A percentile compares a stretch with the other conserved stretches of the same genome.
phyloP scores from a whole-genome alignment of 1,140 invertebrate genomes.

The Arctopsyche grandis region DNA sequence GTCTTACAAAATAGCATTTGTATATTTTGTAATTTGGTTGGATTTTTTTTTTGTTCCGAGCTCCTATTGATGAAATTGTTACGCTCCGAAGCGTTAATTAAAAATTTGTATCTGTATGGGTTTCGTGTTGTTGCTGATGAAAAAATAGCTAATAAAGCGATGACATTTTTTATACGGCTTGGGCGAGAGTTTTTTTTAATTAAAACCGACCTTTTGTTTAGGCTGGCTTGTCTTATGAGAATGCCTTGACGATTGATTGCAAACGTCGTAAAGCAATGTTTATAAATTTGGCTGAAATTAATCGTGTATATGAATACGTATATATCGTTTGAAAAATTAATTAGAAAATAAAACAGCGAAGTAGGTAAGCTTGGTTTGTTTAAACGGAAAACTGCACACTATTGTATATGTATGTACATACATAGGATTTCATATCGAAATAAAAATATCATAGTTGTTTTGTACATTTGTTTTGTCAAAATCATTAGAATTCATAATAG shows the following conservation, averaged over 20 bases:
- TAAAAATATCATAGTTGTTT: too few relatives aligned
- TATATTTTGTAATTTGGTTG: conserved; percentile 41
- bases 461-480: too few relatives aligned
- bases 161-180: conserved; percentile 16
- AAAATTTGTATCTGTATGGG: conserved; percentile 22
- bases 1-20: conserved; percentile 23
- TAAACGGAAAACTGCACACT: too few relatives aligned
- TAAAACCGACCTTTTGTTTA: conserved; percentile 23
- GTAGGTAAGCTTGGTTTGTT: too few relatives aligned
- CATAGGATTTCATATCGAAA: too few relatives aligned
- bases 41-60: background rate
- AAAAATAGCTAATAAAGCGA: conserved; percentile 1
- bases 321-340: too few relatives aligned
- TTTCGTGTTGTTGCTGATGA: background rate
- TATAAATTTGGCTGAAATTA: too few relatives aligned
- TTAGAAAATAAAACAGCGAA: too few relatives aligned
- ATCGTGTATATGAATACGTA: too few relatives aligned
- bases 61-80: conserved; percentile 18
- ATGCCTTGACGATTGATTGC: background rate
- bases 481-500: too few relatives aligned
- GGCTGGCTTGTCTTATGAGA: background rate
- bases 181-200: background rate
- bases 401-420: too few relatives aligned
- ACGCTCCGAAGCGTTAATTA: conserved; percentile 28
- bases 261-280: background rate